These are phyloP conservation scores for Copidosoma floridanum DNA, from an alignment of 1,140 invertebrate genomes.

Conservation along the genomic window DNA sequence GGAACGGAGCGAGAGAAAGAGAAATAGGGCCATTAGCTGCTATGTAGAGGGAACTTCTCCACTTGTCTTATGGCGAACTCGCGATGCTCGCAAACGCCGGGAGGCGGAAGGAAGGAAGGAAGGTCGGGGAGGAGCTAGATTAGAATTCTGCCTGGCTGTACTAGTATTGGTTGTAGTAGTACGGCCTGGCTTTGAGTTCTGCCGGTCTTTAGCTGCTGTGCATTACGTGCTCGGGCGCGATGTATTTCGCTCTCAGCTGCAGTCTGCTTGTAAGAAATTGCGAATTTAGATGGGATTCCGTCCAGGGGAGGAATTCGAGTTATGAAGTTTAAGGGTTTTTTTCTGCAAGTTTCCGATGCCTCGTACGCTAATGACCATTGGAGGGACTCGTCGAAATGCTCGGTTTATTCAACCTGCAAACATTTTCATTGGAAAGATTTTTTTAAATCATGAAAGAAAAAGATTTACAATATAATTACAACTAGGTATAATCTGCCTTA, in stretches of 20 bases:
- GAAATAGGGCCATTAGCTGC: background rate
- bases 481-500: no score
- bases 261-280: constrained; percentile 1
- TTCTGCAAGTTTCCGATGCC: no score
- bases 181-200: constrained; percentile 17
- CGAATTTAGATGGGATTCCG: background rate
- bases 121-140: constrained; percentile 49
- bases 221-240: background rate
- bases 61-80: constrained; percentile 6
- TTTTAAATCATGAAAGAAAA: no score
- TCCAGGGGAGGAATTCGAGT: background rate
- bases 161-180: no score
- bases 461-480: no score
- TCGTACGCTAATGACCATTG: no score
- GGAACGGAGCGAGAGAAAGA: background rate
- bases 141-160: constrained; percentile 50
- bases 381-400: no score
- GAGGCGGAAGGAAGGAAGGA: constrained; percentile 35
- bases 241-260: constrained; percentile 11
- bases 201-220: background rate
- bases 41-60: no score
- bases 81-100: constrained; percentile 26
- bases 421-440: no score
- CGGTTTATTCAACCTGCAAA: no score
- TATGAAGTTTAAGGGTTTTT: no score